Conservation (phyloP, 1,140 invertebrate species). For the Caligus rogercresseyi region DNA sequence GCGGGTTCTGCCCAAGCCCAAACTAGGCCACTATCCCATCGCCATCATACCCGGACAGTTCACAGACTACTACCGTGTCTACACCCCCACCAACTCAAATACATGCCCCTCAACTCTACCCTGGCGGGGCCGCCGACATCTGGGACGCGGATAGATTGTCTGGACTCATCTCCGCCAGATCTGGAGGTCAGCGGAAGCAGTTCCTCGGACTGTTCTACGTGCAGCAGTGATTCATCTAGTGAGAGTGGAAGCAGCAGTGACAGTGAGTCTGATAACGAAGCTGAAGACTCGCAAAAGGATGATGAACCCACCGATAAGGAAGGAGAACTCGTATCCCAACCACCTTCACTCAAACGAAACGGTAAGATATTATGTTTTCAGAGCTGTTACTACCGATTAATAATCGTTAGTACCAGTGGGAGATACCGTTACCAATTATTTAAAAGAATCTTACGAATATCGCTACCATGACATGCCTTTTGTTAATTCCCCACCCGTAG, state of each 20-base stretch:
- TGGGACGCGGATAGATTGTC: slow-evolving; percentile 8
- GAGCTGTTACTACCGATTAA: too few relatives aligned
- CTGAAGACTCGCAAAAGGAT: not conserved
- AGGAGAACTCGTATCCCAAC: not conserved
- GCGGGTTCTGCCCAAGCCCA: slow-evolving; percentile 32
- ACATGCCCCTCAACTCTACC: slow-evolving; percentile 78
- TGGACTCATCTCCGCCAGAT: not conserved
- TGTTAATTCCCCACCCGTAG: too few relatives aligned
- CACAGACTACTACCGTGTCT: slow-evolving; percentile 59
- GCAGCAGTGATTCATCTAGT: slow-evolving; percentile 20
- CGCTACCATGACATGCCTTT: too few relatives aligned
- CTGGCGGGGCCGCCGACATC: slow-evolving; percentile 44
- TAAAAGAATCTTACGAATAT: too few relatives aligned
- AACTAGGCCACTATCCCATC: slow-evolving; percentile 63
- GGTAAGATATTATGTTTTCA: not conserved
- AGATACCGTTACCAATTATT: too few relatives aligned
- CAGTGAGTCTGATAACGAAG: not conserved
- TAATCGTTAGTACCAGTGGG: too few relatives aligned
- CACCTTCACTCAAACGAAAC: not conserved
- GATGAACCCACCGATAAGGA: not conserved
- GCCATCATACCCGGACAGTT: slow-evolving; percentile 81
- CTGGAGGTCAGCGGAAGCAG: not conserved
- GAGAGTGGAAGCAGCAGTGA: slow-evolving; percentile 15
- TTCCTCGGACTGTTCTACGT: slow-evolving; percentile 1
- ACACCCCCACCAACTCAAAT: slow-evolving; percentile 46